These are phyloP conservation scores for Lithobates sylvaticus DNA, from an alignment of 2,797 vertebrate genomes.

Conservation along the genomic window DNA sequence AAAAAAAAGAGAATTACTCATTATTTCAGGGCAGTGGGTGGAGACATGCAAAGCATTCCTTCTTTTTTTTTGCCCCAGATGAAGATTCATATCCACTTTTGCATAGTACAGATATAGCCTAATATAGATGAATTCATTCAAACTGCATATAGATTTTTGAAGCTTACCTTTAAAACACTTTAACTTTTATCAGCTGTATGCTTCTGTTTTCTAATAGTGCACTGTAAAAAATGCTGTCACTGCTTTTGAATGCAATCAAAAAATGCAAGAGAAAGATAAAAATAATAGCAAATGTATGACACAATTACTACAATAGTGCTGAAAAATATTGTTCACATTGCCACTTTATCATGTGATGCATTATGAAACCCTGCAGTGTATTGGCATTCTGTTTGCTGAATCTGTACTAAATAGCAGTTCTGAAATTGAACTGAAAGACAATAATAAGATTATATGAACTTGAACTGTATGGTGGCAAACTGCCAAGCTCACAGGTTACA, in stretches of 20 bases:
- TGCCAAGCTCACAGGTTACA: slow-evolving; percentile 42
- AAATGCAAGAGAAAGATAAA: slow-evolving; percentile 1
- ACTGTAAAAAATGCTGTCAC: slow-evolving; percentile 1
- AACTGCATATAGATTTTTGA: no score
- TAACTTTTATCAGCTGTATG: background rate
- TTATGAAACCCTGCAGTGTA: slow-evolving; percentile 23
- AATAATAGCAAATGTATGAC: slow-evolving; percentile 25
- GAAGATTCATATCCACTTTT: no score
- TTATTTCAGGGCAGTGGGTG: no score
- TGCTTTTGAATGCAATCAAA: slow-evolving; percentile 26
- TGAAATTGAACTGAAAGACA: slow-evolving; percentile 48
- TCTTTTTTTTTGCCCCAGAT: no score
- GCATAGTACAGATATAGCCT: no score
- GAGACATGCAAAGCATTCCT: no score
- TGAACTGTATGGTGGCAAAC: slow-evolving; percentile 27
- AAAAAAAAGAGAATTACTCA: no score
- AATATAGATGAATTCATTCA: no score
- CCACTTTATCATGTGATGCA: slow-evolving; percentile 47
- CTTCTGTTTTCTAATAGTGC: background rate
- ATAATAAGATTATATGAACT: slow-evolving; percentile 47
- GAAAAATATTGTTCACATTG: slow-evolving; percentile 39
- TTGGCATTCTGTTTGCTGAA: slow-evolving; percentile 36
- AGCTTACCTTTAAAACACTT: background rate
- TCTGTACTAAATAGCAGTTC: slow-evolving; percentile 33
- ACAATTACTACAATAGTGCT: slow-evolving; percentile 20